phyloP scores from a whole-genome alignment of 1,140 invertebrate genomes.

The Solenopsis fugax region DNA sequence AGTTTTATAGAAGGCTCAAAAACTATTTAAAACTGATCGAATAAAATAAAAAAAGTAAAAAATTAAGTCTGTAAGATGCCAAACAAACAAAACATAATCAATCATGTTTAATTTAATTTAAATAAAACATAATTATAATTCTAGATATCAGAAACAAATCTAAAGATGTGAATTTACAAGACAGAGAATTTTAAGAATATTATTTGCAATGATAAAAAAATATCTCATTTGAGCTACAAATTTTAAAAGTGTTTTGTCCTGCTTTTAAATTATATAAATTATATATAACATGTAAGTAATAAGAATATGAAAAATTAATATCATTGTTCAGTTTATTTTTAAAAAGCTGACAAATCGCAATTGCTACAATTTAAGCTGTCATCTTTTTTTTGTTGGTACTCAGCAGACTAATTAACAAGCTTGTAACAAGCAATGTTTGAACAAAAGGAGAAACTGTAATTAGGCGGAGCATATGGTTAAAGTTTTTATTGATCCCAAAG shows the following conservation, averaged over 20 bases:
- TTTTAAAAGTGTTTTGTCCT: neutral
- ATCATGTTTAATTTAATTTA: slow-evolving; percentile 52
- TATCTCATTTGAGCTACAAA: neutral
- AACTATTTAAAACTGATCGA: neutral
- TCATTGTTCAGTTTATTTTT: neutral
- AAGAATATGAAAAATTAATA: neutral
- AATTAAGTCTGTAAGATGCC: neutral
- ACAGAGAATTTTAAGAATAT: neutral
- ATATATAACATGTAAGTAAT: neutral
- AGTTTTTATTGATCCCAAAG: slow-evolving; percentile 51
- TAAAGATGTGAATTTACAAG: neutral
- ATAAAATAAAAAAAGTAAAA: neutral
- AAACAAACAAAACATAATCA: neutral
- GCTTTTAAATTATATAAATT: neutral
- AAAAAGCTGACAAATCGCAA: slow-evolving; percentile 46
- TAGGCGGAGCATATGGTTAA: slow-evolving; percentile 34
- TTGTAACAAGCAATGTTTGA: slow-evolving; percentile 64
- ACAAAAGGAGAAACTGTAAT: slow-evolving; percentile 68
- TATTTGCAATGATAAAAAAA: neutral
- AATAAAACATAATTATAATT: slow-evolving; percentile 77
- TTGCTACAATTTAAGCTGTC: slow-evolving; percentile 67
- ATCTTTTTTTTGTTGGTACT: slow-evolving; percentile 31
- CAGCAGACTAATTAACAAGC: slow-evolving; percentile 71
- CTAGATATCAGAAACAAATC: slow-evolving; percentile 24
- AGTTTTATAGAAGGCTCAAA: neutral